phyloP scores from a whole-genome alignment of 2,797 vertebrate species.

The Phrynocephalus forsythii region DNA sequence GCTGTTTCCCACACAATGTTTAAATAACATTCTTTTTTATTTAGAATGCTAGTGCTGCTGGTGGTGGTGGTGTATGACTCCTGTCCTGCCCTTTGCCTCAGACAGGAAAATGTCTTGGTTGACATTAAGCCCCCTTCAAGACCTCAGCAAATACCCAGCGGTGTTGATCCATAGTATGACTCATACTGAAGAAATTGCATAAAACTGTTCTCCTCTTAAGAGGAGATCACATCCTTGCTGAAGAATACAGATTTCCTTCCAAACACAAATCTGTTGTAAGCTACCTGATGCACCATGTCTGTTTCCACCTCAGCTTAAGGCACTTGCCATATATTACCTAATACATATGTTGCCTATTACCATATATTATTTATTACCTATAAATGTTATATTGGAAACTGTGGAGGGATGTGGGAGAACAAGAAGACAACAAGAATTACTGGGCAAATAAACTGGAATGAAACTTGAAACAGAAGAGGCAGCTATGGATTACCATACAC shows the following conservation, averaged over 20 bases:
- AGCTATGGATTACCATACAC: background rate
- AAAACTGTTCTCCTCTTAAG: background rate
- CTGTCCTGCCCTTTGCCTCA: no score
- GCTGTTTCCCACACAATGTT: no score
- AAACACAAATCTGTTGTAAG: background rate
- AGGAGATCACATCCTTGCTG: background rate
- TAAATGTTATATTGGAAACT: constrained; percentile 44
- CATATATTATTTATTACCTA: background rate
- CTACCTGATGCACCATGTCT: background rate
- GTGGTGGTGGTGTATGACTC: no score
- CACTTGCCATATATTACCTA: constrained; percentile 3
- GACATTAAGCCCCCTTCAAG: no score
- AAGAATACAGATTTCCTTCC: background rate
- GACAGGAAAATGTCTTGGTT: no score
- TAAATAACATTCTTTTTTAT: no score
- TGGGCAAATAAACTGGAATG: constrained; percentile 19
- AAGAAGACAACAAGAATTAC: constrained; percentile 30
- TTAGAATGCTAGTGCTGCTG: no score
- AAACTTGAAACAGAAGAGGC: background rate
- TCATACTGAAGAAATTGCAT: background rate
- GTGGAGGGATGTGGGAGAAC: background rate
- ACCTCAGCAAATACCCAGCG: no score
- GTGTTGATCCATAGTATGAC: no score
- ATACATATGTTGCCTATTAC: background rate
- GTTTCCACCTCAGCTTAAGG: constrained; percentile 9